Conservation (phyloP, 2,888 invertebrate genomes). For the Protophormia terraenovae region DNA sequence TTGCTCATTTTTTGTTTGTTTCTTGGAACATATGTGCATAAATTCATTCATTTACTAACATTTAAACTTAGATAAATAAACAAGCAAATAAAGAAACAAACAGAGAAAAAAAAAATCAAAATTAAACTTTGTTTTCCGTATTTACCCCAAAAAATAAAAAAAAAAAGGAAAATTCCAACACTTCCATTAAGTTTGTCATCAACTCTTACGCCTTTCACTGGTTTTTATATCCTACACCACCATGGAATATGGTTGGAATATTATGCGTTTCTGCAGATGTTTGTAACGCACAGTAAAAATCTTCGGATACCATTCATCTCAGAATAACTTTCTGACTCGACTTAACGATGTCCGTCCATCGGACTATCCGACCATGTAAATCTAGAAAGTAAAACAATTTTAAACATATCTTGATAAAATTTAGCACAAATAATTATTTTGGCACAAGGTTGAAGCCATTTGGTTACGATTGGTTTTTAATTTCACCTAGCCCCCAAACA, state of each 20-base stretch:
- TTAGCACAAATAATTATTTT: too few relatives aligned
- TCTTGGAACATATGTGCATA: conserved; percentile 14
- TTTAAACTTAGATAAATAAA: conserved; percentile 36
- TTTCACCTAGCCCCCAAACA: too few relatives aligned
- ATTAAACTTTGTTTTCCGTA: conserved; percentile 26
- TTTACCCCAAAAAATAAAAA: conserved; percentile 11
- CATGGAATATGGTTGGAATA: too few relatives aligned
- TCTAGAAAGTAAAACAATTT: too few relatives aligned
- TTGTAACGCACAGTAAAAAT: not conserved
- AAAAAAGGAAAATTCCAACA: conserved; percentile 38
- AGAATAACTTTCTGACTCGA: too few relatives aligned
- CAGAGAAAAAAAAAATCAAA: conserved; percentile 10
- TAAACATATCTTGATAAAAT: too few relatives aligned
- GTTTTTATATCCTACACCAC: not conserved
- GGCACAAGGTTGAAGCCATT: too few relatives aligned
- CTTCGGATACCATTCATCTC: too few relatives aligned
- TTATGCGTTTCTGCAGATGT: too few relatives aligned
- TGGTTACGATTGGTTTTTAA: too few relatives aligned
- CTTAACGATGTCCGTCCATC: too few relatives aligned
- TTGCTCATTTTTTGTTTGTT: conserved; percentile 35
- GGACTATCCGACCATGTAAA: too few relatives aligned
- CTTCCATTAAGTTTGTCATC: conserved; percentile 64
- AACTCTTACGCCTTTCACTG: conserved; percentile 11
- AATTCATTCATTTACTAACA: conserved; percentile 33
- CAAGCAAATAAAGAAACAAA: not conserved